Evolutionary conservation across 2,113 vertebrate species (phyloP).

Genomic region (Colossoma macropomum): DNA sequence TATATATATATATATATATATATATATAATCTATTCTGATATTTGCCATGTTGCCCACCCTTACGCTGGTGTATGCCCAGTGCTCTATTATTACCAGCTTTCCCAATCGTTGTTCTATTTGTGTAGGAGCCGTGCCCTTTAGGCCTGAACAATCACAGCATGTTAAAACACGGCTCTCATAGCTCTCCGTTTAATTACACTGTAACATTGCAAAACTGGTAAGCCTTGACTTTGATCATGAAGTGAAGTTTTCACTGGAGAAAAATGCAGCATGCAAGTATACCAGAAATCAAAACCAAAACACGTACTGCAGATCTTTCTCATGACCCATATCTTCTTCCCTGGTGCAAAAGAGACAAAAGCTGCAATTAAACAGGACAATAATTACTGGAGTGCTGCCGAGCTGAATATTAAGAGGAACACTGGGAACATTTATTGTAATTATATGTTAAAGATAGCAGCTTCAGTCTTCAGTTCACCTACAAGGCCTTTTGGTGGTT

Average conservation of each 20-base stretch:
- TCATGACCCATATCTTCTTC: slow-evolving; percentile 7
- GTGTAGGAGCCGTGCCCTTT: neutral
- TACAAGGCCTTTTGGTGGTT: neutral
- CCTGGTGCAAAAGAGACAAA: neutral
- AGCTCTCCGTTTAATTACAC: slow-evolving; percentile 39
- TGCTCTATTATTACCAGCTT: neutral
- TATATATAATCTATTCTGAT: too few relatives aligned
- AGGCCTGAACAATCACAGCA: slow-evolving; percentile 27
- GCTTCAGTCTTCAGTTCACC: neutral
- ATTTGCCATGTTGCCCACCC: neutral
- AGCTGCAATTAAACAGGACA: neutral
- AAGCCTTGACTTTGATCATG: slow-evolving; percentile 24
- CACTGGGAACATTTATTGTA: neutral
- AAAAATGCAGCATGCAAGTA: slow-evolving; percentile 6
- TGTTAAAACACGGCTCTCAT: slow-evolving; percentile 25
- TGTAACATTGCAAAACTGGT: slow-evolving; percentile 7
- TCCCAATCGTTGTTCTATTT: neutral
- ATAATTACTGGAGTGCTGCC: neutral
- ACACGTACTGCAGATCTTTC: neutral
- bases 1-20: too few relatives aligned
- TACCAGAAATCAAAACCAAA: slow-evolving; percentile 10
- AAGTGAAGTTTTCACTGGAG: neutral
- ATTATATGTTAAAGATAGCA: neutral
- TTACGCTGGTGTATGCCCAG: neutral
- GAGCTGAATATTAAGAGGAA: neutral